Evolutionary conservation across 2,888 invertebrate genomes (phyloP).

Genomic region (Acrobasis consociella): DNA sequence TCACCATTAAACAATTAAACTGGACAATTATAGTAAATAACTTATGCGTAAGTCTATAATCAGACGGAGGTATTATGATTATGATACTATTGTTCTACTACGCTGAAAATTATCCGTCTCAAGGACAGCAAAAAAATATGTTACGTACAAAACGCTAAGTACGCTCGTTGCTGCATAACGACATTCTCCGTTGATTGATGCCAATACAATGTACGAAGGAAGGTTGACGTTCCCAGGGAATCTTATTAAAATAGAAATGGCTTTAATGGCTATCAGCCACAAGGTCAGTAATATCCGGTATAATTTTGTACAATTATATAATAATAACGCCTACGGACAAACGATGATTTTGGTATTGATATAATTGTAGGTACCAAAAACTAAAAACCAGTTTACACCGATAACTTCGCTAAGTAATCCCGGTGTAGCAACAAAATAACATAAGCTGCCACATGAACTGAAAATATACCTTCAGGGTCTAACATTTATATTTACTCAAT

Average conservation of each 20-base stretch:
- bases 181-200: neutral
- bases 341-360: too few species aligned
- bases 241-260: neutral
- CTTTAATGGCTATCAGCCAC: neutral
- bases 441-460: too few species aligned
- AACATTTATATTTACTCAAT: too few species aligned
- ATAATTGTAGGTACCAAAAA: too few species aligned
- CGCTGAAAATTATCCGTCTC: constrained; percentile 2
- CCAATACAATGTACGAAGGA: neutral
- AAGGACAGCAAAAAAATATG: neutral
- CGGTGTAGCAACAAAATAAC: too few species aligned
- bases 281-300: neutral
- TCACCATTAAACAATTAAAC: neutral
- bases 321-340: neutral
- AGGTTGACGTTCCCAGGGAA: neutral
- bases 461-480: too few species aligned
- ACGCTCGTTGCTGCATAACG: neutral
- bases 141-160: neutral
- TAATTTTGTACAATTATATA: neutral
- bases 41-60: constrained; percentile 2
- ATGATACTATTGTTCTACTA: neutral
- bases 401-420: too few species aligned
- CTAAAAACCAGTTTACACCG: too few species aligned
- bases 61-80: neutral
- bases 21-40: neutral